Evolutionary conservation across 2,888 invertebrate species (phyloP).

Genomic region (Opisthograptis luteolata): DNA sequence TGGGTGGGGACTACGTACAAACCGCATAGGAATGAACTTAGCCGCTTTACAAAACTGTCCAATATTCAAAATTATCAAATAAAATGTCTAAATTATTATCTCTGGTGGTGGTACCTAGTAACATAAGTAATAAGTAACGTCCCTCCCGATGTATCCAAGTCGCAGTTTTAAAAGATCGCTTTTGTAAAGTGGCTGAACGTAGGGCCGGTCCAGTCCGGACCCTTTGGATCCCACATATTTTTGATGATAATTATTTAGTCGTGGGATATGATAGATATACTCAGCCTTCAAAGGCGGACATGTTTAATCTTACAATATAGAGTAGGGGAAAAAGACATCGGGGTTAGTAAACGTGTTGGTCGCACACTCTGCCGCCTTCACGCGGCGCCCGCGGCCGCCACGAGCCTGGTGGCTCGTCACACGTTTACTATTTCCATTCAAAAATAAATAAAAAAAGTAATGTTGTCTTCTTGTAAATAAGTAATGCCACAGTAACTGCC

Average conservation of each 20-base stretch:
- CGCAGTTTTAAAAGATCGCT: neutral
- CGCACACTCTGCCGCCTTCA: too few relatives aligned
- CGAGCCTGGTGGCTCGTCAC: too few relatives aligned
- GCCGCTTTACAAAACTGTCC: slow-evolving; percentile 22
- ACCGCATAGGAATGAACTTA: neutral
- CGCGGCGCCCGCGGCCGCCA: too few relatives aligned
- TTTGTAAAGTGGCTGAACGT: slow-evolving; percentile 25
- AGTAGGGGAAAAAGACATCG: slow-evolving; percentile 9
- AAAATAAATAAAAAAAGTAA: neutral
- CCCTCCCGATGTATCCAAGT: neutral
- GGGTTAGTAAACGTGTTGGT: slow-evolving; percentile 5
- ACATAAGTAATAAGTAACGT: neutral
- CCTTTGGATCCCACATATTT: slow-evolving; percentile 9
- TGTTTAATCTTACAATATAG: slow-evolving; percentile 11
- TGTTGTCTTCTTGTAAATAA: slow-evolving; percentile 2
- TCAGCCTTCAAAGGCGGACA: neutral
- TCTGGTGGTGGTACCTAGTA: slow-evolving; percentile 5
- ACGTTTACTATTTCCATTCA: neutral
- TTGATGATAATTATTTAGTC: slow-evolving; percentile 17
- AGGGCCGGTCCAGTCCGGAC: neutral
- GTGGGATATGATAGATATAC: neutral
- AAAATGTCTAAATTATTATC: neutral
- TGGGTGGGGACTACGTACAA: neutral
- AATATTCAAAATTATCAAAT: neutral
- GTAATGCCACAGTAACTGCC: slow-evolving; percentile 55